Base-by-base conservation (phyloP, 2,888 invertebrate species). In the Lasioglossum marginatum region DNA sequence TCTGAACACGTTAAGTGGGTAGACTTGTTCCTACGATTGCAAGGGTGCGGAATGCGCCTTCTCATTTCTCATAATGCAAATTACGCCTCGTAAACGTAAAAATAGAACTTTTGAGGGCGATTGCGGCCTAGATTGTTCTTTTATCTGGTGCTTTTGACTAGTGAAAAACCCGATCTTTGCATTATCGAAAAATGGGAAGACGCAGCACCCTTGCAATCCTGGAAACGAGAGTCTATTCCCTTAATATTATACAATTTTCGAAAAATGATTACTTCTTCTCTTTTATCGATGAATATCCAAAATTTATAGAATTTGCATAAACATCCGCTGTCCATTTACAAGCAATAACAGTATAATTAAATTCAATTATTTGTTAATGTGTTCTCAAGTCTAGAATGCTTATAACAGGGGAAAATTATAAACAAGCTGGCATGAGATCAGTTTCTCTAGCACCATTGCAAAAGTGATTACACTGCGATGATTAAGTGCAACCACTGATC, bases 381-480 rank as follows among this genome's bases (percentile, higher is more conserved):
- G 71, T 74, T 82, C 90, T 91, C 89, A 89, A 89, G 90, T 93
- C 90, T 94, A 92, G 94, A 94, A 93, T 92, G 93, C 83, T 88
- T 92, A 92, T 89, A 85, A 88, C 85, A 89, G 75, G 79, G 78
- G 34, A 57, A 76, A 73, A 88, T 91, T 90, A 92, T 94, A 94
- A 94, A 94, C 95, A 95, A 93, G 95, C 95, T 95, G 95, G 95
- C 93, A 93, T 91, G 90, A 94, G 94, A 87, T 82, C 85, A 80
- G 85, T 92, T 85, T 93, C 84, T 95, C 85, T 87, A 87, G 95
- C 95, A 95, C 89, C 93, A 94, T 72, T 95, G 94, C 94, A 95
- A 93, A 91, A 91, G 90, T 89, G 82, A 89, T 81, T 88, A 83
- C 73, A 87, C 79, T 80, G 48, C 23, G 68, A 87, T 76, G 85